Evolutionary conservation across 2,888 invertebrate species (phyloP).

Genomic region (Halictus ligatus): DNA sequence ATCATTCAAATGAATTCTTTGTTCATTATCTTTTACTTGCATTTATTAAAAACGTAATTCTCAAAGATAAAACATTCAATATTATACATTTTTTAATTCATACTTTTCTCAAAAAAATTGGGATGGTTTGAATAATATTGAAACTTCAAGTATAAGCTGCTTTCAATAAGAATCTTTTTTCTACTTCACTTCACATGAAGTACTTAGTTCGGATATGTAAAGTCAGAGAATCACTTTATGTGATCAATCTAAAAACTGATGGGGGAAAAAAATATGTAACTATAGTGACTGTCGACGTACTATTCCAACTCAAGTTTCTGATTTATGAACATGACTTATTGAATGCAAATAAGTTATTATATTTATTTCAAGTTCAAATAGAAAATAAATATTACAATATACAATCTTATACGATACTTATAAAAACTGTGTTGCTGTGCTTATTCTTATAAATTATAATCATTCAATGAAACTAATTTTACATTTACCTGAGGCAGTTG

Average conservation of each 20-base stretch:
- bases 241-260: background rate
- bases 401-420: background rate
- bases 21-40: background rate
- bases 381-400: background rate
- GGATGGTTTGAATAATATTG: background rate
- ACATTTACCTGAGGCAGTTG: slow-evolving; percentile 95
- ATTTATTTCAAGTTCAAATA: background rate
- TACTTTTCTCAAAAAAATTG: background rate
- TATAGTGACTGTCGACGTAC: background rate
- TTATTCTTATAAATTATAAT: background rate
- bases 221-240: background rate
- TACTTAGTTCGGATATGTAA: background rate
- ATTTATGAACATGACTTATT: background rate
- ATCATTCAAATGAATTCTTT: background rate
- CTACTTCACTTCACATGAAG: background rate
- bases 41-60: background rate
- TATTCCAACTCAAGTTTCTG: background rate
- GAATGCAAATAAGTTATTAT: background rate
- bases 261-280: background rate
- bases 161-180: background rate
- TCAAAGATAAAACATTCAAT: background rate
- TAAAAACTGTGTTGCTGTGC: background rate
- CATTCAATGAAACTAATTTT: background rate
- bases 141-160: background rate
- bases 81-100: background rate